Evolutionary conservation across 2,888 invertebrate species (phyloP).

Genomic region (Smittia aterrima): DNA sequence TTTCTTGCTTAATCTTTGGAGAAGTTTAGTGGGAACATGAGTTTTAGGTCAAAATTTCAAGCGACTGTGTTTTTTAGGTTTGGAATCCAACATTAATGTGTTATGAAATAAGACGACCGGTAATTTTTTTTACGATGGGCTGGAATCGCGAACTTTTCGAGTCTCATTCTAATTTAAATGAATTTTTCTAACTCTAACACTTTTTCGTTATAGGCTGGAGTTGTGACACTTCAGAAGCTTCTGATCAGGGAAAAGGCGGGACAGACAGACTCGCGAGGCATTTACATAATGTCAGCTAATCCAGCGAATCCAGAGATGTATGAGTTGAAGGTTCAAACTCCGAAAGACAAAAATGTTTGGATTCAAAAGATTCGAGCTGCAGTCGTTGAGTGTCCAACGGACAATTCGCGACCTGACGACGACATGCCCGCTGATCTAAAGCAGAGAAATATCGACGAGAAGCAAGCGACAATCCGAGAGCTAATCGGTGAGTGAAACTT

Average conservation of each 20-base stretch:
- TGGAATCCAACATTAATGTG: no score
- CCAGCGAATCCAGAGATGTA: conserved; percentile 95
- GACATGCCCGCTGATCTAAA: conserved; percentile 74
- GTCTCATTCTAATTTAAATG: not conserved
- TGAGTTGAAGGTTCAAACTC: conserved; percentile 82
- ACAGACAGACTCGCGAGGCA: conserved; percentile 73
- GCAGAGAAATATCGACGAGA: conserved; percentile 70
- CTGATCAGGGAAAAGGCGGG: conserved; percentile 93
- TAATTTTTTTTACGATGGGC: no score
- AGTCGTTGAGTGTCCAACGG: conserved; percentile 78
- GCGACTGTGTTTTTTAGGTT: no score
- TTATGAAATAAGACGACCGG: no score
- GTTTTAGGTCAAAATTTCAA: conserved; percentile 45
- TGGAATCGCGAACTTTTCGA: conserved; percentile 10
- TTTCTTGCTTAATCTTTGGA: no score
- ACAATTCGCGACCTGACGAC: conserved; percentile 72
- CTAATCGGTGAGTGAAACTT: conserved; percentile 66
- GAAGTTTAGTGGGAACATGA: no score
- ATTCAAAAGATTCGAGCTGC: conserved; percentile 80
- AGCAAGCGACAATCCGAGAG: conserved; percentile 75
- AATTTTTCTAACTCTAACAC: conserved; percentile 42
- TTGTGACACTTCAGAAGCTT: conserved; percentile 87
- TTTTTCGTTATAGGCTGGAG: conserved; percentile 91
- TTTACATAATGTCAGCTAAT: conserved; percentile 91
- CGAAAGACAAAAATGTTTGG: conserved; percentile 88